Evolutionary conservation across 2,113 vertebrate genomes (phyloP), one percentile per base, ranked within the genome.

Genomic region (Corvus moneduloides): DNA sequence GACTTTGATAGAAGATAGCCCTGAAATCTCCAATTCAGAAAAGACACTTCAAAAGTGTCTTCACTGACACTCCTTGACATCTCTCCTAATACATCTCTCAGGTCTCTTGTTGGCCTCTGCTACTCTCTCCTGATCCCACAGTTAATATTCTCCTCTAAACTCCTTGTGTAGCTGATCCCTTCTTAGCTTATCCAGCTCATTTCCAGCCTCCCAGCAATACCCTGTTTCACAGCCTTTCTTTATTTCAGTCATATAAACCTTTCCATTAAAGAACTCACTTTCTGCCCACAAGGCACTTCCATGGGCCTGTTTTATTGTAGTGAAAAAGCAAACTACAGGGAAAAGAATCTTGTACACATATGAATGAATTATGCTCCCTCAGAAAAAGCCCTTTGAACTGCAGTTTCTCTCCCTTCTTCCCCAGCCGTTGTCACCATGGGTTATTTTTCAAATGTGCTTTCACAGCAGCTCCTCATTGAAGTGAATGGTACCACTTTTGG

Each of bases 371-470:
- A 88, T 61, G 24, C 32, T 78, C 39, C 64, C 22, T 61, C 62
- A 86, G 82, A 84, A 93, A 96, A 93, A 88, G 22, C 27, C 52
- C 66, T 95, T 48, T 81, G 72, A 95, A 88, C 64, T 39, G 48
- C 72, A 67, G 21, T 81, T 95, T 85, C 82, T 77, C 46, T 59
- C 56, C 32, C 61, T 87, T 88, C 79, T 91, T 94, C 52, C 39
- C 52, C 72, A 67, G 56, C 15, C 73, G 72, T 76, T 89, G 41
- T 64, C 92, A 64, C 85, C 83, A 64, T 4, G 68, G 75, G 64
- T 96, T 95, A 64, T 94, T 94, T 95, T 90, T 88, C 76, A 79
- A 94, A 94, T 86, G 58, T 80, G 63, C 72, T 93, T 95, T 96
- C 94, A 83, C 85, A 96, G 85, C 88, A 96, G 56, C 35, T 92